Evolutionary conservation across 2,888 invertebrate species (phyloP), one percentile per base, ranked within the genome.

Genomic region (Dichetophora obliterata): DNA sequence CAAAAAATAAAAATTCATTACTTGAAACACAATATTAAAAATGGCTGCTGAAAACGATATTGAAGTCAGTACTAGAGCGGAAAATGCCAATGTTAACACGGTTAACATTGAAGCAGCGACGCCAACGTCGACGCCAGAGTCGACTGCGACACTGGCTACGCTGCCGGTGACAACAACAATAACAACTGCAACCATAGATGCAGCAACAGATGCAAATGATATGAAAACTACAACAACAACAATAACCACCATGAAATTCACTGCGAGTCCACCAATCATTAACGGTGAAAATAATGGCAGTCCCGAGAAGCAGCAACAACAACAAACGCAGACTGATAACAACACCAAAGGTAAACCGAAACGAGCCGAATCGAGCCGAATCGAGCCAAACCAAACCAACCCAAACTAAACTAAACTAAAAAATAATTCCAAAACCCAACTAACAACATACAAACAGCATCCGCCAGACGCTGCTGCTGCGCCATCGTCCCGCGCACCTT

Each of bases 231-330:
- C 72, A 59, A 27, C 59, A 59, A 27, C 59, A 65, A 65, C 71
- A 52, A 43, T 75, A 68, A 31, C 75, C 68, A 22, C 57, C 27
- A 31, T 43, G 34, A 57, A 57, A 71, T 8, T 16, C 22, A 71
- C 57, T 31, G 37, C 19, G 37, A 22, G 52, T 57, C 16, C 50
- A 65, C 16, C 31, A 19, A n/a, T 73, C 6, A 63, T 50, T 66
- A 85, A 82, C 75, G 83, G 82, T 66, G 85, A 85, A 69, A 82
- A 80, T 76, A 80, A 80, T 77, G 73, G 77, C 72, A 82, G 80
- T 71, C 69, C 70, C 59, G 37, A 69, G 77, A 75, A 80, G 65
- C 77, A 75, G 57, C 54, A 63, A 66, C 73, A 77, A 70, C 70
- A 61, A 37, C 65, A 54, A 69, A 43, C 69, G 63, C 79, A 61